Evolutionary conservation across 2,888 invertebrate species (phyloP).

Genomic region (Trypoxylon attenuatum): DNA sequence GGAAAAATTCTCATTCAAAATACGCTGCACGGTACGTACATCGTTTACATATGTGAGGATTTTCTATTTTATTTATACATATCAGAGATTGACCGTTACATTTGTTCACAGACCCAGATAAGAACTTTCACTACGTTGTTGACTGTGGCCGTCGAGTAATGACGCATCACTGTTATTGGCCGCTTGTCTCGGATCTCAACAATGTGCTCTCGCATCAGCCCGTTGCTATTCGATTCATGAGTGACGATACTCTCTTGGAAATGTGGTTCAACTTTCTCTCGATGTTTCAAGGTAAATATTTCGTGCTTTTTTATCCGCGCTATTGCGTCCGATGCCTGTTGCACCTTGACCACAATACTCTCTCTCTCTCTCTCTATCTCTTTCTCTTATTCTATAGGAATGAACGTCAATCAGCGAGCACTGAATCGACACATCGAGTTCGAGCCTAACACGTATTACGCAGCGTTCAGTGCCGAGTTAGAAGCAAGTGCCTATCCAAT

Average conservation of each 20-base stretch:
- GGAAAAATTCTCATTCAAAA: conserved; percentile 91
- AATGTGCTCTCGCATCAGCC: conserved; percentile 95
- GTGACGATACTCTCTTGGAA: conserved; percentile 90
- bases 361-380: not conserved
- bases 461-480: conserved; percentile 97
- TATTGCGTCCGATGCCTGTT: too few species aligned
- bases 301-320: too few species aligned
- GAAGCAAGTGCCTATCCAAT: conserved; percentile 98
- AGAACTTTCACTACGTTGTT: conserved; percentile 92
- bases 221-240: conserved; percentile 92
- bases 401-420: conserved; percentile 97
- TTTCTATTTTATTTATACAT: not conserved
- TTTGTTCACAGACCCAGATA: conserved; percentile 79
- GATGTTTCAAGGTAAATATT: conserved; percentile 97
- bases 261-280: conserved; percentile 97
- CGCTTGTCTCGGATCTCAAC: conserved; percentile 96
- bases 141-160: conserved; percentile 94
- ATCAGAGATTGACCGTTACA: too few species aligned
- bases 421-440: conserved; percentile 94
- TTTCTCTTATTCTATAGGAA: too few species aligned
- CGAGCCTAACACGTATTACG: conserved; percentile 97
- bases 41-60: not conserved
- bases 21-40: conserved; percentile 84
- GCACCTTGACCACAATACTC: not conserved
- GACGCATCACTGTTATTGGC: conserved; percentile 99